Base-by-base conservation (phyloP, 2,888 invertebrate genomes). In the Rotaria macrura region DNA sequence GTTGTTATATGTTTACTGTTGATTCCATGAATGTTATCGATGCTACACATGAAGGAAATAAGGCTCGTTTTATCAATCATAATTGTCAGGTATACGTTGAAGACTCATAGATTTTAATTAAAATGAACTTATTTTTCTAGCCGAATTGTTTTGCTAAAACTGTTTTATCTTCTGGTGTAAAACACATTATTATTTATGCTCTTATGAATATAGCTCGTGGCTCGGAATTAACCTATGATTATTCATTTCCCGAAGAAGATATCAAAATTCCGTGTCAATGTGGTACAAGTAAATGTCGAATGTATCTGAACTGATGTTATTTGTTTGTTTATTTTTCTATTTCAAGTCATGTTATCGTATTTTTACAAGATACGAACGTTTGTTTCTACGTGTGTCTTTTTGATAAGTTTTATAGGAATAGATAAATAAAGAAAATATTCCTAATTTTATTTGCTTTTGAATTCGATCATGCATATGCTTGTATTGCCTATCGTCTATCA, bases 1-100 rank as follows among this genome's bases (percentile, higher is more conserved):
- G 97, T 87, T 97, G 97, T 91, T 97, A 97, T 92, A 97, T 97
- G 97, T 97, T 97, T 92, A 94, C 96, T 88, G 95, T 97, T 87
- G 97, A 97, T 91, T 96, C 96, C 91, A 94, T 95, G 90, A 93
- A 95, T 87, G 96, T 97, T 6, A 95, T 97, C n/a, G 97, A 97
- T 91, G 96, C 97, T 54, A 97, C 97, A n/a, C 95, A 96, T 93
- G 95, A 95, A 91, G 97, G 97, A 89, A 97, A 96, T 92, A 96
- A 96, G 87, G 97, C 97, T n/a, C 93, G 97, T 89, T 97, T 97
- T 91, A 97, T 97, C 91, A 97, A 97, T 92, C 97, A 97, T 92
- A 96, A 96, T 25, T 97, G 97, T 92, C 96, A 97, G 93, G 65
- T 65, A 65, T 91, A 92, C 90, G 90, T 20, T 38, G 49, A n/a